Conservation (phyloP, 2,113 vertebrate genomes). For the Falcunculus frontatus region DNA sequence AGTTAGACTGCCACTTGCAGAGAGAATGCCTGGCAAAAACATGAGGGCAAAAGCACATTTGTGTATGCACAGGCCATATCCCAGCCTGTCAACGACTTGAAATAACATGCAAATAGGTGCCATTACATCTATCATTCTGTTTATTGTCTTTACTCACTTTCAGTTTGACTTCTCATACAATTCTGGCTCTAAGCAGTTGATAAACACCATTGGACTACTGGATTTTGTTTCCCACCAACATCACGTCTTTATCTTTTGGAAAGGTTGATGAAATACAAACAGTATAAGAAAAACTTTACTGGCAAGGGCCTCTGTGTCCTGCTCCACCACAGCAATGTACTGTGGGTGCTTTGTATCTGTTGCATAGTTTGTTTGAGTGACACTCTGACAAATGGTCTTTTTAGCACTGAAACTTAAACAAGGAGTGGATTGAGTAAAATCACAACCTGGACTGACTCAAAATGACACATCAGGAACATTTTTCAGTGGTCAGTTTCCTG, state of each 20-base stretch:
- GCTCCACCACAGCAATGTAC: neutral
- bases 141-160: constrained; percentile 60
- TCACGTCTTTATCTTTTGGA: constrained; percentile 49
- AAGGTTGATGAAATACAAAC: constrained; percentile 62
- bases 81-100: constrained; percentile 44
- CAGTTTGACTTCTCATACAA: constrained; percentile 33
- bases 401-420: constrained; percentile 57
- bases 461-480: constrained; percentile 56
- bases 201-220: constrained; percentile 34
- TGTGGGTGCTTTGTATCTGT: constrained; percentile 29
- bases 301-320: constrained; percentile 10
- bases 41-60: constrained; percentile 15
- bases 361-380: constrained; percentile 41
- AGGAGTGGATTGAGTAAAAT: constrained; percentile 49
- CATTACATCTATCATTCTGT: constrained; percentile 49
- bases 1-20: neutral
- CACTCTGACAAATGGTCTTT: constrained; percentile 57
- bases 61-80: constrained; percentile 4
- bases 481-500: constrained; percentile 60
- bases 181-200: constrained; percentile 38
- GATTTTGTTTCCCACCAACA: constrained; percentile 54
- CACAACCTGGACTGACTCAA: constrained; percentile 51
- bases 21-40: constrained; percentile 32
- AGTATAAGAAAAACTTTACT: constrained; percentile 34
- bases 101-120: constrained; percentile 51